Evolutionary conservation across 2,113 vertebrate species (phyloP).

Genomic region (Rhinoptilus africanus): DNA sequence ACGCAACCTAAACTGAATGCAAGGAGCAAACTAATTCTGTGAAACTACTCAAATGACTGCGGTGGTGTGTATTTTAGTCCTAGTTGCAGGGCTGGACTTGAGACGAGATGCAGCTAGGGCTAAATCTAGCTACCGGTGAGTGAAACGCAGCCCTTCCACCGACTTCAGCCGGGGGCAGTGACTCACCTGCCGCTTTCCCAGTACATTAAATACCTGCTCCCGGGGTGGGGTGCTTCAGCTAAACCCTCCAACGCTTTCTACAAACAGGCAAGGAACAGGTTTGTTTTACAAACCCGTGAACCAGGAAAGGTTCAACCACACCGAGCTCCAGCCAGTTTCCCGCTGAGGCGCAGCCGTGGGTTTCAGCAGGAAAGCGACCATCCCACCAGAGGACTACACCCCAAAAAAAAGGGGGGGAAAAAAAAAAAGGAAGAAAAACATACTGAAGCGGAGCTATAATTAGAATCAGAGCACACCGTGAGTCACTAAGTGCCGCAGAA

Average conservation of each 20-base stretch:
- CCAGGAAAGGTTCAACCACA: neutral
- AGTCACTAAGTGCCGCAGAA: conserved; percentile 11
- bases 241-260: neutral
- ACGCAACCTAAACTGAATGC: neutral
- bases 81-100: neutral
- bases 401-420: neutral
- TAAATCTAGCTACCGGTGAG: neutral
- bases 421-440: neutral
- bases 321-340: neutral
- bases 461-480: neutral
- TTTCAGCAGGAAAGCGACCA: neutral
- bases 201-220: neutral
- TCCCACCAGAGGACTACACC: neutral
- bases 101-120: neutral
- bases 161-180: neutral
- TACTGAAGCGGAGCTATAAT: neutral
- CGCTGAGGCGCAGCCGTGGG: neutral
- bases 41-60: neutral
- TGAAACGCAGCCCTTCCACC: neutral
- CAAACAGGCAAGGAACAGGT: neutral
- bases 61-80: neutral
- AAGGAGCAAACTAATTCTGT: neutral
- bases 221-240: neutral
- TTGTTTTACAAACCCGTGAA: neutral
- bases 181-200: neutral